Evolutionary conservation across 2,113 vertebrate genomes (phyloP), one percentile per base, ranked within the genome.

Genomic region (Protobothrops flavoviridis): DNA sequence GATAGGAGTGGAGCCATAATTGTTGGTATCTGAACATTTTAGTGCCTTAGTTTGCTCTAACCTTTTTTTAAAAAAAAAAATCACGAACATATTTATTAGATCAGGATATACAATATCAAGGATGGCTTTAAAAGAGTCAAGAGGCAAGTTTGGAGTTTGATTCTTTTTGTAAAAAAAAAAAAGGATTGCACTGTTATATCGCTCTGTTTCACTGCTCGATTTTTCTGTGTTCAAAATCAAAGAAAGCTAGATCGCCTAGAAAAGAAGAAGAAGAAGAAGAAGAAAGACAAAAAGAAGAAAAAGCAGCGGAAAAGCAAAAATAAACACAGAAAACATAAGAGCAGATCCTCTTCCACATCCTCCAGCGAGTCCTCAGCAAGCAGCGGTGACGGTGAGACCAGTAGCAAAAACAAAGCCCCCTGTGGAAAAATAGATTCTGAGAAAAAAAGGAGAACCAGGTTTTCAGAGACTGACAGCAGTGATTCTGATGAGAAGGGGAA

Each of bases 201-300:
- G 85, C 90, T 23, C 10, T 1, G 0, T 88, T 93, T 97, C 94
- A 95, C 93, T 91, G n/a, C 13, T 0, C 56, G 88, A 4, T 94
- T 97, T 97, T 96, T 96, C 89, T 96, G 2, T 96, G 95, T 96
- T 96, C 95, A 96, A 95, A 97, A 96, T 95, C 93, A 93, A 97
- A 99, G 99, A 97, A 99, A 99, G 97, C 97, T 99, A 43, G 99
- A 99, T 96, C 99, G 98, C 87, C 98, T 99, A 53, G 99, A 99
- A 93, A 99, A 99, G 97, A 98, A 99, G 94, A 98, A 98, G 97
- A 98, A 99, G 94, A 98, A 98, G 95, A 98, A 98, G 94, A 98
- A 97, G 96, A 98, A 97, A 95, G 97, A 97, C 29, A 98, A 95
- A 92, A 98, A 98, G 96, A 98, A 99, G 96, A 98, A 98, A 94